phyloP scores from a whole-genome alignment of 2,113 vertebrate species.

The Mesitornis unicolor region DNA sequence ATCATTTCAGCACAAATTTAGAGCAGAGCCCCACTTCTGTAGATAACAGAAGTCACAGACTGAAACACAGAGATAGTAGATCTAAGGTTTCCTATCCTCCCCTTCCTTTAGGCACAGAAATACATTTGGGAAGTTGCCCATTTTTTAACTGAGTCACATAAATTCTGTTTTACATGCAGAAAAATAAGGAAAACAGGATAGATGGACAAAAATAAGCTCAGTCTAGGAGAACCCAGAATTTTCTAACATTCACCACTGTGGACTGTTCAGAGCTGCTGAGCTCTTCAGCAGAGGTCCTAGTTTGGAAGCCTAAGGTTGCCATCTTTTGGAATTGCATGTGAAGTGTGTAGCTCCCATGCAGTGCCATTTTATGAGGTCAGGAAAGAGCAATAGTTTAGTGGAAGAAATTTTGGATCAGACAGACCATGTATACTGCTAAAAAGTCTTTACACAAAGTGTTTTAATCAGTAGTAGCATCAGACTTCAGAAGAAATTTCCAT shows the following conservation, averaged over 20 bases:
- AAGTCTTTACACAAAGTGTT: not conserved
- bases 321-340: conserved; percentile 37
- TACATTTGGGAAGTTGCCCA: not conserved
- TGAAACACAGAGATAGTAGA: not conserved
- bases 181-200: not conserved
- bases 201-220: not conserved
- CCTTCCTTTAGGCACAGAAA: not conserved
- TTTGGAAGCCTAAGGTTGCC: conserved; percentile 47
- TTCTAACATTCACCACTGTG: not conserved
- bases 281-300: not conserved
- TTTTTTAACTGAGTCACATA: not conserved
- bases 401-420: not conserved
- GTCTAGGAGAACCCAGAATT: not conserved
- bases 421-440: not conserved
- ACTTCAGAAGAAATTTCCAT: not conserved
- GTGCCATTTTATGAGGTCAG: not conserved
- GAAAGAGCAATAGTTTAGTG: not conserved
- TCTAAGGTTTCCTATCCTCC: not conserved
- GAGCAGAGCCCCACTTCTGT: not conserved
- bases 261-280: not conserved
- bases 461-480: not conserved
- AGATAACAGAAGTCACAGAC: not conserved
- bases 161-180: not conserved
- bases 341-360: not conserved
- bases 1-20: not conserved